phyloP scores from a whole-genome alignment of 2,888 invertebrate species.

The Sarcophaga caerulescens region DNA sequence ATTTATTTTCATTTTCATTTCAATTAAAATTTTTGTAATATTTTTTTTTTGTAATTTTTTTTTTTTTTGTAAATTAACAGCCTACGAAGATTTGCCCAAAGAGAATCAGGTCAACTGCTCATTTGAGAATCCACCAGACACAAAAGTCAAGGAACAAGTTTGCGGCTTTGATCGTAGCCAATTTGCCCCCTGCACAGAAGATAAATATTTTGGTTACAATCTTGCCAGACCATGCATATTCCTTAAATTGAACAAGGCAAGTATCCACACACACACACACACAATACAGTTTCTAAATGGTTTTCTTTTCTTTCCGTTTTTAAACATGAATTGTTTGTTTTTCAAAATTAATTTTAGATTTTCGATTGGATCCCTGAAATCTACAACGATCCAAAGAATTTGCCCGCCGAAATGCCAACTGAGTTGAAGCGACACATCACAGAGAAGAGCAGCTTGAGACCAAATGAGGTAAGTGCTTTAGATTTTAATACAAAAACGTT shows the following conservation, averaged over 20 bases:
- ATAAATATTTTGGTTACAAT: constrained; percentile 92
- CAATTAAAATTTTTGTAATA: constrained; percentile 59
- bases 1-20: constrained; percentile 18
- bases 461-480: constrained; percentile 79
- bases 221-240: constrained; percentile 96
- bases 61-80: constrained; percentile 68
- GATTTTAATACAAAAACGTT: too few relatives aligned
- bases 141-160: constrained; percentile 85
- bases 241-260: constrained; percentile 97
- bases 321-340: constrained; percentile 14
- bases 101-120: constrained; percentile 86
- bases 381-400: constrained; percentile 87
- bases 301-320: too few relatives aligned
- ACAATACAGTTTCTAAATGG: too few relatives aligned
- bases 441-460: constrained; percentile 79
- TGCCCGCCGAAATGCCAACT: constrained; percentile 89
- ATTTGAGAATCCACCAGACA: constrained; percentile 83
- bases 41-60: too few relatives aligned
- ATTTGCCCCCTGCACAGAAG: constrained; percentile 89
- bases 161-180: constrained; percentile 89
- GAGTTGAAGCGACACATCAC: constrained; percentile 88
- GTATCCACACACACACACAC: constrained; percentile 7
- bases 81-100: constrained; percentile 81
- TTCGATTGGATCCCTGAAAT: constrained; percentile 92
- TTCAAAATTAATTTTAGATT: constrained; percentile 83